phyloP scores from a whole-genome alignment of 2,797 vertebrate genomes.

The Buphagus erythrorhynchus region DNA sequence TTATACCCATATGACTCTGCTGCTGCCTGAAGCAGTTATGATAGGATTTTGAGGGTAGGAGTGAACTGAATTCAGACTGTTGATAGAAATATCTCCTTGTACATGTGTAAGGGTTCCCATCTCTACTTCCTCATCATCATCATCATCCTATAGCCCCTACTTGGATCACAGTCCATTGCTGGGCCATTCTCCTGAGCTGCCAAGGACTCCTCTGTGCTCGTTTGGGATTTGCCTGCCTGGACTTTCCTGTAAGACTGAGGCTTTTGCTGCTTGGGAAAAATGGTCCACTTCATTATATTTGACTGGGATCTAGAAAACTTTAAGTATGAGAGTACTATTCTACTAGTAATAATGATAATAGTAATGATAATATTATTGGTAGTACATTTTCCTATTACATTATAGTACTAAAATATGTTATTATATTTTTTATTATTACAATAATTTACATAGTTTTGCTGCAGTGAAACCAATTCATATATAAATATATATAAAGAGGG shows the following conservation, averaged over 20 bases:
- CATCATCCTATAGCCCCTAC: background rate
- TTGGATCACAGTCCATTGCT: background rate
- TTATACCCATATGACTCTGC: background rate
- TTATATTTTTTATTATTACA: slow-evolving; percentile 15
- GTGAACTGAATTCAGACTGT: background rate
- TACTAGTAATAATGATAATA: background rate
- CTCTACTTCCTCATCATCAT: background rate
- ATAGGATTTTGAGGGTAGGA: background rate
- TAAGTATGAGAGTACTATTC: background rate
- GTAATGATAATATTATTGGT: background rate
- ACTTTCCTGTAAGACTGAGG: background rate
- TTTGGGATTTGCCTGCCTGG: background rate
- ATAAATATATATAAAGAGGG: background rate
- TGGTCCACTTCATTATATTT: background rate
- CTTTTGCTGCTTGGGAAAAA: background rate
- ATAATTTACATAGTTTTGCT: background rate
- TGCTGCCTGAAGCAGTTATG: background rate
- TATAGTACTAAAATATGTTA: background rate
- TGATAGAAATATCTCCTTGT: background rate
- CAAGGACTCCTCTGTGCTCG: background rate
- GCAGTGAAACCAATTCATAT: background rate
- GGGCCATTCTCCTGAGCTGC: background rate
- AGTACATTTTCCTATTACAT: background rate
- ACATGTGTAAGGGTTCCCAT: background rate
- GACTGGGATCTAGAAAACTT: background rate